phyloP scores from a whole-genome alignment of 2,888 invertebrate genomes.

The Scaptomyza parva region DNA sequence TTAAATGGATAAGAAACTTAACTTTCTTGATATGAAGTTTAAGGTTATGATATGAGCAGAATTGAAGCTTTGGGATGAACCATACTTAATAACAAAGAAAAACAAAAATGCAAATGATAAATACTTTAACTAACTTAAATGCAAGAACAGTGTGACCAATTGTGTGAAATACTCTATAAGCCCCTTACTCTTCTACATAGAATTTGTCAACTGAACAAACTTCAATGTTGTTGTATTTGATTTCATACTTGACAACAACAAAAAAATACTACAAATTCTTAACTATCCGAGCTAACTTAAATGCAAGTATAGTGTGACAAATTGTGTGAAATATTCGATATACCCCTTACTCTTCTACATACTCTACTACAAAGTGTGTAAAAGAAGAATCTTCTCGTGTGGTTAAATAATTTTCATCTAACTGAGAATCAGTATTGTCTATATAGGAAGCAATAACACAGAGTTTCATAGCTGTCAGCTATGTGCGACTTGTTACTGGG shows the following conservation, averaged over 20 bases:
- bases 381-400: slow-evolving; percentile 14
- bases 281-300: not conserved
- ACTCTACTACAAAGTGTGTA: not conserved
- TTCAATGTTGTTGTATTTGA: not conserved
- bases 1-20: no score
- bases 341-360: not conserved
- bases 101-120: no score
- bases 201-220: not conserved
- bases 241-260: not conserved
- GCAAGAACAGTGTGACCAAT: not conserved
- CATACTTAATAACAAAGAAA: not conserved
- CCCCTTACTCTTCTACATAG: no score
- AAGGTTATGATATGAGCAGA: no score
- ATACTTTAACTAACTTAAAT: no score
- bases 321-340: not conserved
- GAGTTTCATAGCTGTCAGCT: slow-evolving; percentile 13
- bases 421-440: slow-evolving; percentile 45
- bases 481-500: slow-evolving; percentile 17
- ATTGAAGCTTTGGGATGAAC: not conserved
- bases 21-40: no score
- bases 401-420: slow-evolving; percentile 38
- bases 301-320: not conserved
- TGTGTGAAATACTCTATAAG: no score
- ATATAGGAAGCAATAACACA: slow-evolving; percentile 30
- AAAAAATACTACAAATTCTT: not conserved